Evolutionary conservation across 2,113 vertebrate genomes (phyloP).

Genomic region (Gracilinanus agilis): DNA sequence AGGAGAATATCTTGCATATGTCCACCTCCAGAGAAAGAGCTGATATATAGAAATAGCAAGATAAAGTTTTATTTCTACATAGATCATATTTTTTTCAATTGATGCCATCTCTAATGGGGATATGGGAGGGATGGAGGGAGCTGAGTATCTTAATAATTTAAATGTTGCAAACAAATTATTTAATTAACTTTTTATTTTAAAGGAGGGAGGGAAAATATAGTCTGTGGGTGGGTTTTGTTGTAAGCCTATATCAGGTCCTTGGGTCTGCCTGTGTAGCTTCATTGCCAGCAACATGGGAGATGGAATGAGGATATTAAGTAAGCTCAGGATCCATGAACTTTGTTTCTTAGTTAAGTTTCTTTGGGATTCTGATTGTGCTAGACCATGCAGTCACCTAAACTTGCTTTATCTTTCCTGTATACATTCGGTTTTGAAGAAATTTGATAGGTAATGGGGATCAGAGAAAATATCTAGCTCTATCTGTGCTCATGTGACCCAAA

Average conservation of each 20-base stretch:
- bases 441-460: too few species aligned
- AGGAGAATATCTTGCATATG: too few species aligned
- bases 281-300: not conserved
- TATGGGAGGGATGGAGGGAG: too few species aligned
- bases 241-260: not conserved
- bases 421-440: too few species aligned
- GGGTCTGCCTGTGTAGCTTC: not conserved
- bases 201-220: not conserved
- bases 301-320: not conserved
- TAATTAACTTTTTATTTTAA: not conserved
- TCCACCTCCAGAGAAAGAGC: too few species aligned
- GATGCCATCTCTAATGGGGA: too few species aligned
- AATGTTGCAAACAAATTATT: too few species aligned
- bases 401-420: not conserved
- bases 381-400: not conserved
- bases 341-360: not conserved
- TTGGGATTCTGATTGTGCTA: not conserved
- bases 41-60: too few species aligned
- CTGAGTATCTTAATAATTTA: too few species aligned
- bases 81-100: too few species aligned
- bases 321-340: not conserved
- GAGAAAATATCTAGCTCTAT: not conserved
- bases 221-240: not conserved
- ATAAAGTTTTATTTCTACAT: too few species aligned
- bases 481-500: not conserved